Evolutionary conservation across 1,140 invertebrate genomes (phyloP).

Genomic region (Potamilus streckersoni): DNA sequence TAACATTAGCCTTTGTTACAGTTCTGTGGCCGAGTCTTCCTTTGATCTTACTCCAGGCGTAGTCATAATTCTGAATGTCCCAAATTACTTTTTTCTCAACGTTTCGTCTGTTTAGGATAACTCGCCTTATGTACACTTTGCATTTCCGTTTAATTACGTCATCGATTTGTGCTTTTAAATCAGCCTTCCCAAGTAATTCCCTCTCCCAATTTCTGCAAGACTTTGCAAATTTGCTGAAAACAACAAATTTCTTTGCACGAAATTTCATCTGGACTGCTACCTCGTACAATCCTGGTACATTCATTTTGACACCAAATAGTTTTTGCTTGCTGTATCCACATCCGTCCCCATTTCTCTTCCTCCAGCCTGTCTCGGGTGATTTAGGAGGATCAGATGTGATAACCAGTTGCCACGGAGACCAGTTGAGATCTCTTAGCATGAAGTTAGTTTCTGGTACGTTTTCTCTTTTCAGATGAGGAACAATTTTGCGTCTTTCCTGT

Average conservation of each 20-base stretch:
- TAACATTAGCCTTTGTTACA: slow-evolving; percentile 12
- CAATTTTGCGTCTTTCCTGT: neutral
- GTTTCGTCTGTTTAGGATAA: neutral
- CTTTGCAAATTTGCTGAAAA: slow-evolving; percentile 13
- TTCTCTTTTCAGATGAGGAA: slow-evolving; percentile 18
- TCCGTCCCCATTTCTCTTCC: neutral
- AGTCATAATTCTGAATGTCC: slow-evolving; percentile 18
- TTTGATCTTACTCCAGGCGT: slow-evolving; percentile 16
- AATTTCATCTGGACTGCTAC: slow-evolving; percentile 12
- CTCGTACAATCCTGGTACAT: slow-evolving; percentile 21
- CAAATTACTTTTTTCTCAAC: neutral
- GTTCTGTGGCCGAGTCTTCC: slow-evolving; percentile 11
- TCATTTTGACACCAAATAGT: slow-evolving; percentile 25
- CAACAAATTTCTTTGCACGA: slow-evolving; percentile 6
- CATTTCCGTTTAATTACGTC: slow-evolving; percentile 10
- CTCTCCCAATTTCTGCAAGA: slow-evolving; percentile 15
- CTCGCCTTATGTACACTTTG: slow-evolving; percentile 10
- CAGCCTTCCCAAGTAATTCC: slow-evolving; percentile 1
- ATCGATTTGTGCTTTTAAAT: slow-evolving; percentile 10
- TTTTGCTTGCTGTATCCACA: neutral
- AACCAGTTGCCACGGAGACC: slow-evolving; percentile 12
- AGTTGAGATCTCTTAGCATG: slow-evolving; percentile 15
- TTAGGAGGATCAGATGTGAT: neutral
- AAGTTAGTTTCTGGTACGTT: slow-evolving; percentile 26
- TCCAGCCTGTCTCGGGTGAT: no score